A percentile compares a stretch with the other conserved stretches of the same genome.
Conservation (phyloP, 2,113 vertebrate species). For the Trematomus loennbergii region DNA sequence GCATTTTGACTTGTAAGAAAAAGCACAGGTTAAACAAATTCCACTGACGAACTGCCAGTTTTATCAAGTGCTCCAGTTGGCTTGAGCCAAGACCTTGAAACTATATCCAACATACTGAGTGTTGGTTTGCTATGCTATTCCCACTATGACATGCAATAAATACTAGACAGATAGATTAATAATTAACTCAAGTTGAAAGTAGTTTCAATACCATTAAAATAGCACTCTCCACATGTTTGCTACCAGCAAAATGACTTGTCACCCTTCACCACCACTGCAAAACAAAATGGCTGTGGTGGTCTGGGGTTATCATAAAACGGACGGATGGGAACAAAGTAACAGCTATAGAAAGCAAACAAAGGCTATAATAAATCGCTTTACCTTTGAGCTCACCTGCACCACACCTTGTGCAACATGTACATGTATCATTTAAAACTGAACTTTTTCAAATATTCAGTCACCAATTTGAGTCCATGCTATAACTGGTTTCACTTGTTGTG, state of each 20-base stretch:
- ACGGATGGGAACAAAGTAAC: neutral
- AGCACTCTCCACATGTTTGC: no score
- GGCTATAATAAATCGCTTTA: conserved; percentile 34
- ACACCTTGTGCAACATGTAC: conserved; percentile 53
- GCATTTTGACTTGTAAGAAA: neutral
- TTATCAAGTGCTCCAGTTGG: neutral
- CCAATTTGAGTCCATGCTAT: neutral
- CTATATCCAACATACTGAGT: neutral
- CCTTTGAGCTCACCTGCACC: conserved; percentile 49
- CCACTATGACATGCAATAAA: neutral
- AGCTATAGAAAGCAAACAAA: conserved; percentile 28
- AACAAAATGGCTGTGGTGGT: neutral
- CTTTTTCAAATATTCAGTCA: neutral
- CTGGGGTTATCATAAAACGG: neutral
- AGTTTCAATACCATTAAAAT: neutral
- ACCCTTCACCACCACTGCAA: neutral
- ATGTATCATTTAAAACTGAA: neutral
- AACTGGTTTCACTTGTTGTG: neutral
- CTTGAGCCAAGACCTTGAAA: neutral
- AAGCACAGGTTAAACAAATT: neutral
- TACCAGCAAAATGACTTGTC: no score
- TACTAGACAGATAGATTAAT: neutral
- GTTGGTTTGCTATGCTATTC: neutral
- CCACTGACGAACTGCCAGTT: neutral
- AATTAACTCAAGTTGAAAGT: neutral